A percentile compares a stretch with the other conserved stretches of the same genome.
phyloP scores from a whole-genome alignment of 2,797 vertebrate genomes.

The Macrochelys suwanniensis region DNA sequence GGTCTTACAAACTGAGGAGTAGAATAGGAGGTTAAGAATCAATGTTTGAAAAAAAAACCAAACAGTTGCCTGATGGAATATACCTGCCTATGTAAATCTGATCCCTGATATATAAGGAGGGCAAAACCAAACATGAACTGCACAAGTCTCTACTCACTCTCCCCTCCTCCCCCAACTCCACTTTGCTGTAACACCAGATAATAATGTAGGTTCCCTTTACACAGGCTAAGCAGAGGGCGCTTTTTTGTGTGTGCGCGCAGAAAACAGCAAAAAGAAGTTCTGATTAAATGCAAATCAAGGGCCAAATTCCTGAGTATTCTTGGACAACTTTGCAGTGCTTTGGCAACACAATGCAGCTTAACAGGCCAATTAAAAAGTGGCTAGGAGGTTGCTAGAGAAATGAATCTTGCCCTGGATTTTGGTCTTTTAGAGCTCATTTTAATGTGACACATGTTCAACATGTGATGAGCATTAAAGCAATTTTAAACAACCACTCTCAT shows the following conservation, averaged over 20 bases:
- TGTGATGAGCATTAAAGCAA: background rate
- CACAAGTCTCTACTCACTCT: background rate
- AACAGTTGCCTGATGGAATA: background rate
- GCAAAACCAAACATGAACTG: background rate
- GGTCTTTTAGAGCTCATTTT: background rate
- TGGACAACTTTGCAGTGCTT: background rate
- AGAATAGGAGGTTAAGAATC: fast-evolving
- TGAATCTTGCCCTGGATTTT: background rate
- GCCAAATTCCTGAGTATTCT: background rate
- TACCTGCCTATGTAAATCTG: background rate
- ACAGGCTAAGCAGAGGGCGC: background rate
- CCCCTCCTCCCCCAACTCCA: background rate
- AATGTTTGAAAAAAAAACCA: background rate
- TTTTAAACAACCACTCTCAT: background rate
- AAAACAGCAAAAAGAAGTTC: background rate
- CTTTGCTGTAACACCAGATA: background rate
- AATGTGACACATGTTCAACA: background rate
- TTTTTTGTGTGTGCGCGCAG: too few species aligned
- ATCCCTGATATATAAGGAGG: background rate
- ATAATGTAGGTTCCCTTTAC: background rate
- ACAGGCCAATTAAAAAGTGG: background rate
- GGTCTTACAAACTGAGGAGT: fast-evolving
- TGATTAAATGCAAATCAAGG: background rate
- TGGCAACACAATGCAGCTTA: background rate
- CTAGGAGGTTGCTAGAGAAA: too few species aligned